A percentile compares a stretch with the other conserved stretches of the same genome.
Conservation (phyloP, 1,140 invertebrate species). For the Solenopsis fugax region DNA sequence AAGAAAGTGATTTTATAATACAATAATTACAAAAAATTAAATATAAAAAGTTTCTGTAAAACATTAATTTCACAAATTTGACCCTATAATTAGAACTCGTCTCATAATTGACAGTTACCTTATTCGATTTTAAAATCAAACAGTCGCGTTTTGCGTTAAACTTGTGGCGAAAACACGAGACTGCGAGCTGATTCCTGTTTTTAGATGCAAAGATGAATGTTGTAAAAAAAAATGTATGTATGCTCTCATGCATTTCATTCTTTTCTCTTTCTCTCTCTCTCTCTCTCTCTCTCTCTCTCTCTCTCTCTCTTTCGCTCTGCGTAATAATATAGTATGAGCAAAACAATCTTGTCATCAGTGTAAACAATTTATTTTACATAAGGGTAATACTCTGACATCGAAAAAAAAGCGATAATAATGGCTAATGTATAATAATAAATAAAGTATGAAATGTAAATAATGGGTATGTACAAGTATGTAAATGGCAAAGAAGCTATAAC, state of each 20-base stretch:
- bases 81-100: no score
- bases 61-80: no score
- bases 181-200: constrained; percentile 56
- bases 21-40: no score
- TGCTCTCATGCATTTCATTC: constrained; percentile 69
- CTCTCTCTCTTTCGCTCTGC: constrained; percentile 61
- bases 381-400: constrained; percentile 80
- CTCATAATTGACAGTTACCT: no score
- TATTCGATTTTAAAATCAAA: constrained; percentile 6
- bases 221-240: constrained; percentile 75
- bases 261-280: constrained; percentile 26
- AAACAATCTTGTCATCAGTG: constrained; percentile 77
- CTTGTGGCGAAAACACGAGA: constrained; percentile 22
- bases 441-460: constrained; percentile 85
- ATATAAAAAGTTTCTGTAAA: no score
- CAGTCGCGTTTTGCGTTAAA: constrained; percentile 29
- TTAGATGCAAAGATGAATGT: constrained; percentile 70
- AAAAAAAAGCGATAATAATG: constrained; percentile 79
- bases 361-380: constrained; percentile 85
- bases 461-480: constrained; percentile 86
- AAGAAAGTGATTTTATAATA: no score
- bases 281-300: constrained; percentile 36
- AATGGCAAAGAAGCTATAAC: constrained; percentile 84
- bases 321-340: constrained; percentile 77
- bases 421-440: constrained; percentile 85